Evolutionary conservation across 2,888 invertebrate species (phyloP).

Genomic region (Spilarctia lutea): DNA sequence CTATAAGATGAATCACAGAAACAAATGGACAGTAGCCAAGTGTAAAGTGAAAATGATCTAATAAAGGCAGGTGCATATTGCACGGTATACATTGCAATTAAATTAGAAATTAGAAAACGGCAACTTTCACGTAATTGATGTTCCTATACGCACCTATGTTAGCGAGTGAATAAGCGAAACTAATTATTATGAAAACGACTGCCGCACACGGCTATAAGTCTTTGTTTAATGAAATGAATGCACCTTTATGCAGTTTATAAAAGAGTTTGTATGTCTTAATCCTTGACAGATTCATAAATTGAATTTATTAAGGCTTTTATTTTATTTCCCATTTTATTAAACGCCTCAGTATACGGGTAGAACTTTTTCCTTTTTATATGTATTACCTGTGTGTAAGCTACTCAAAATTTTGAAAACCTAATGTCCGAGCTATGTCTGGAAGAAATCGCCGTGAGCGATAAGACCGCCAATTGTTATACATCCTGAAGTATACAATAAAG

Average conservation of each 20-base stretch:
- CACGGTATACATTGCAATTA: constrained; percentile 58
- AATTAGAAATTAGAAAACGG: constrained; percentile 75
- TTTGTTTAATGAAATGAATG: constrained; percentile 6
- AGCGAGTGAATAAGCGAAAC: constrained; percentile 68
- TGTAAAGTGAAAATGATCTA: constrained; percentile 36
- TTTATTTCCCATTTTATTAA: no score
- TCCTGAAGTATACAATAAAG: no score
- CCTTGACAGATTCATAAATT: not conserved
- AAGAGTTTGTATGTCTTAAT: not conserved
- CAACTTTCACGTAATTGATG: constrained; percentile 75
- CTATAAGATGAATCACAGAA: not conserved
- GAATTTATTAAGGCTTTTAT: not conserved
- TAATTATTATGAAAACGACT: constrained; percentile 71
- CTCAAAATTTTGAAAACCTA: no score
- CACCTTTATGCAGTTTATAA: not conserved
- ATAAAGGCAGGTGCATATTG: constrained; percentile 32
- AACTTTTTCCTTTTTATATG: no score
- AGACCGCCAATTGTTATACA: no score
- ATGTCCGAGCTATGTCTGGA: no score
- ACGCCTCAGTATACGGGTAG: no score
- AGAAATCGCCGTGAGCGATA: no score
- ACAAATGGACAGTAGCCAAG: constrained; percentile 22
- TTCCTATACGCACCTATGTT: constrained; percentile 52
- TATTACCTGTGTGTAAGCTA: no score
- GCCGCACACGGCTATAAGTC: constrained; percentile 51